Conservation (phyloP, 2,888 invertebrate species). For the Diploptera punctata region DNA sequence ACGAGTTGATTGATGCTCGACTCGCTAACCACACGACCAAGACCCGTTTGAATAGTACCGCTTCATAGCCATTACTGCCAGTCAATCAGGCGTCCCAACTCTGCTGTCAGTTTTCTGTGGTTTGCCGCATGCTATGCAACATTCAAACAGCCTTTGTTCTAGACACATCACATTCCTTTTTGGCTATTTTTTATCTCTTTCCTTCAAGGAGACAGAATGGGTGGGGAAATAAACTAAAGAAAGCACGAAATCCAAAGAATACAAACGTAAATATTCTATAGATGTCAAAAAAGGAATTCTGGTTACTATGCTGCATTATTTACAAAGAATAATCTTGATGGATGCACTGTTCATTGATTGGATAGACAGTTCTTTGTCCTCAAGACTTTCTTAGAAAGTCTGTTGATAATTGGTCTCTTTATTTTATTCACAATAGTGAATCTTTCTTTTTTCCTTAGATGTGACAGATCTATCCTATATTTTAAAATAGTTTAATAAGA, state of each 20-base stretch:
- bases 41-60: slow-evolving; percentile 25
- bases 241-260: not conserved
- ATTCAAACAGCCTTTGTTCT: slow-evolving; percentile 11
- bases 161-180: not conserved
- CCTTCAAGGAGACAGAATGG: no score
- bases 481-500: no score
- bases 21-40: slow-evolving; percentile 9
- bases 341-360: not conserved
- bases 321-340: not conserved
- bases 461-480: no score
- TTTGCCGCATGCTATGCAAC: slow-evolving; percentile 6
- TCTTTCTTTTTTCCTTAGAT: no score
- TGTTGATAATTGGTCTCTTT: no score
- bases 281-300: not conserved
- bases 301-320: not conserved
- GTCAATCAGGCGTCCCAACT: slow-evolving; percentile 30
- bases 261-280: not conserved
- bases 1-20: slow-evolving; percentile 23
- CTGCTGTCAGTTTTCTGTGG: not conserved
- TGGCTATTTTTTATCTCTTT: no score
- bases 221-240: not conserved
- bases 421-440: no score
- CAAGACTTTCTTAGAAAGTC: no score
- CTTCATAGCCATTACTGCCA: slow-evolving; percentile 32
- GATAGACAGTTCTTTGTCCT: no score